A percentile compares a stretch with the other conserved stretches of the same genome.
Evolutionary conservation across 2,113 vertebrate species (phyloP).

Genomic region (Onychostoma macrolepis): DNA sequence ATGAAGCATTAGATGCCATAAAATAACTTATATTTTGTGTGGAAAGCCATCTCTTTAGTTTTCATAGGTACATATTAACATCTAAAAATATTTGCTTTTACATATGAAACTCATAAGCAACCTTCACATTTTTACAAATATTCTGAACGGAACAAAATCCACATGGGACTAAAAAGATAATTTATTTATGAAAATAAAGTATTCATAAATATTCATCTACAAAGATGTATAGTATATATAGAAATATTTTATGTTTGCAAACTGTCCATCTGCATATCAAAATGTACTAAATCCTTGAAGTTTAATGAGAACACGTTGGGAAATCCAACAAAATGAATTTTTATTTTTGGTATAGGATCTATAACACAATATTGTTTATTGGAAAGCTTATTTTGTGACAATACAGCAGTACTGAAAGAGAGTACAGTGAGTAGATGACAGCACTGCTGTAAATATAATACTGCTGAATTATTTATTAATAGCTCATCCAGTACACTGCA

Average conservation of each 20-base stretch:
- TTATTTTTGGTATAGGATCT: background rate
- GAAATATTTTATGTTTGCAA: too few relatives aligned
- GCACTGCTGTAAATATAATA: slow-evolving; percentile 70
- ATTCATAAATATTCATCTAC: too few relatives aligned
- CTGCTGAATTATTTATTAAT: slow-evolving; percentile 75
- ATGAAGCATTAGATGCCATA: background rate
- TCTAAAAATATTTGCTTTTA: too few relatives aligned
- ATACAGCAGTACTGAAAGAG: slow-evolving; percentile 40
- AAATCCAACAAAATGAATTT: background rate
- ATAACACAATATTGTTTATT: background rate
- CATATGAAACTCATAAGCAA: too few relatives aligned
- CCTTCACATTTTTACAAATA: too few relatives aligned
- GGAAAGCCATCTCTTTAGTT: background rate
- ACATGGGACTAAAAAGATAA: too few relatives aligned
- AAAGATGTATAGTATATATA: too few relatives aligned
- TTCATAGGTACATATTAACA: too few relatives aligned
- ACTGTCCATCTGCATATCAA: too few relatives aligned
- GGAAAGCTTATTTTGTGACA: background rate
- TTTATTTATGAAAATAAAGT: too few relatives aligned
- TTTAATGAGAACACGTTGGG: background rate
- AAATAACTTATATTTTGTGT: background rate
- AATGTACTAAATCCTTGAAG: background rate
- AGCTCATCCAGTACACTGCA: slow-evolving; percentile 66
- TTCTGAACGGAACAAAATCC: too few relatives aligned
- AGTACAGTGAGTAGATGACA: slow-evolving; percentile 45